Evolutionary conservation across 1,140 invertebrate genomes (phyloP).

Genomic region (Sinonovacula constricta): DNA sequence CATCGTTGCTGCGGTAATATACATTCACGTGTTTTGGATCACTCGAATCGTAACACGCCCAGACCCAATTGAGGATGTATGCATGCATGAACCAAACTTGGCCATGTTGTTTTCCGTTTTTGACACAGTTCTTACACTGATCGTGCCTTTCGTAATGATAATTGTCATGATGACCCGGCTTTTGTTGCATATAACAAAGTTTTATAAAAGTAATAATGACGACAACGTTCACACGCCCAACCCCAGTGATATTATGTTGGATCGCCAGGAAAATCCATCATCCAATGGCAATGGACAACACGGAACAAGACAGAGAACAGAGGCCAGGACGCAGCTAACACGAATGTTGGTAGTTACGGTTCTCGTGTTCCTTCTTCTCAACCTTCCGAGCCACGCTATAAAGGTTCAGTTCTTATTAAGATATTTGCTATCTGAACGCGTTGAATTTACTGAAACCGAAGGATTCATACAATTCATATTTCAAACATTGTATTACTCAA

Average conservation of each 20-base stretch:
- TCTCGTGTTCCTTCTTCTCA: conserved; percentile 87
- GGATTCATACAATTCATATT: conserved; percentile 81
- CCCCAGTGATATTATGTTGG: background rate
- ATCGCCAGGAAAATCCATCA: background rate
- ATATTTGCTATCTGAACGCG: conserved; percentile 48
- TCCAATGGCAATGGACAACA: background rate
- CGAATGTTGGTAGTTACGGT: conserved; percentile 90
- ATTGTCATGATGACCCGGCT: conserved; percentile 83
- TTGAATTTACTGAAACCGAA: conserved; percentile 59
- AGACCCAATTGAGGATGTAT: conserved; percentile 38
- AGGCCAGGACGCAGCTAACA: conserved; percentile 86
- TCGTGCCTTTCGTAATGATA: conserved; percentile 81
- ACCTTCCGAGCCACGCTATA: conserved; percentile 83
- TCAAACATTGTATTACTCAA: conserved; percentile 87
- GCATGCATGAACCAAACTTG: conserved; percentile 59
- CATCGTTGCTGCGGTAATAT: conserved; percentile 58
- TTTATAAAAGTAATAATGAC: conserved; percentile 44
- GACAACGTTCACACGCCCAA: conserved; percentile 9
- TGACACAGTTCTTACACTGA: conserved; percentile 81
- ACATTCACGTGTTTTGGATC: conserved; percentile 66
- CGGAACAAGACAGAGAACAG: conserved; percentile 45
- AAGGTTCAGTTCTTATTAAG: conserved; percentile 73
- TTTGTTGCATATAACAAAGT: conserved; percentile 66
- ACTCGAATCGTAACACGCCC: conserved; percentile 43
- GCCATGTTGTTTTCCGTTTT: conserved; percentile 81